A percentile compares a stretch with the other conserved stretches of the same genome.
Evolutionary conservation across 2,888 invertebrate species (phyloP).

Genomic region (Alviniconcha strummeri): DNA sequence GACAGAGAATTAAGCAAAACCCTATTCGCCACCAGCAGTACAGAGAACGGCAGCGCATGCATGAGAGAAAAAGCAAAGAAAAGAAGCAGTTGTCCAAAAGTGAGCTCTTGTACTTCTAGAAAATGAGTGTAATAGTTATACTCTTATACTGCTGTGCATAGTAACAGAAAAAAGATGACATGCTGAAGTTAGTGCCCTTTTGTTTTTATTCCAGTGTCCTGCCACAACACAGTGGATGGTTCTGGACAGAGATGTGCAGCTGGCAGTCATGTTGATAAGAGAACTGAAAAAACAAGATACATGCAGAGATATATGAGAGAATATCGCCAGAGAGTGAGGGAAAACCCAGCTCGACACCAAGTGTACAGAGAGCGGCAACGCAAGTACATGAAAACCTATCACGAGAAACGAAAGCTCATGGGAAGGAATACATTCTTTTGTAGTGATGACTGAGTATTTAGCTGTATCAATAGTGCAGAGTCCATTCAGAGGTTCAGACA

Average conservation of each 20-base stretch:
- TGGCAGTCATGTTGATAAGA: neutral
- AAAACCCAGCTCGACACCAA: neutral
- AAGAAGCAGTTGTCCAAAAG: neutral
- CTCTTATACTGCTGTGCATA: neutral
- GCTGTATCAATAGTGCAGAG: no score
- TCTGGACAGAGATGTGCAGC: no score
- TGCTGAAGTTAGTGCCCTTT: neutral
- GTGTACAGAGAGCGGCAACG: neutral
- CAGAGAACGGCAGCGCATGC: constrained; percentile 22
- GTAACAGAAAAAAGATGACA: neutral
- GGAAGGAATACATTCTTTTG: no score
- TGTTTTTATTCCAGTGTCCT: neutral
- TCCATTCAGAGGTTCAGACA: no score
- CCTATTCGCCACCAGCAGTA: constrained; percentile 21
- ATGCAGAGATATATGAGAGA: neutral
- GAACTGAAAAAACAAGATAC: neutral
- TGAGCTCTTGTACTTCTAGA: no score
- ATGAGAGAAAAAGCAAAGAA: constrained; percentile 1
- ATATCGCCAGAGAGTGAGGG: neutral
- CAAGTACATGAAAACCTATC: neutral
- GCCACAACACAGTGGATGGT: no score
- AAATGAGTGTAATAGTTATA: neutral
- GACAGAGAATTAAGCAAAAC: constrained; percentile 16
- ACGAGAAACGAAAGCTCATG: no score
- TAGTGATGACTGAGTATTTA: no score